Evolutionary conservation across 2,888 invertebrate species (phyloP).

Genomic region (Helleia helle): DNA sequence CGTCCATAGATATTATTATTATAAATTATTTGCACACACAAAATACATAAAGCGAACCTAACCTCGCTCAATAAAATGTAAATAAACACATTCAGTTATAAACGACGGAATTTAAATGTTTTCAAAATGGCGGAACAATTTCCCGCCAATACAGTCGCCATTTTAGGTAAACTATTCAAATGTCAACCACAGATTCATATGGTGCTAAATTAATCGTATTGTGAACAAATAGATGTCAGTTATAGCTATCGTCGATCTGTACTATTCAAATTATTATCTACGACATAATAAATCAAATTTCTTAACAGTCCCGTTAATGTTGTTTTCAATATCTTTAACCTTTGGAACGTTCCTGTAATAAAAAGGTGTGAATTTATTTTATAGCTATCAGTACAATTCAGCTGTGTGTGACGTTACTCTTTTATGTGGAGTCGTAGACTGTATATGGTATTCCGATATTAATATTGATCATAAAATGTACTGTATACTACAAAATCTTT

Average conservation of each 20-base stretch:
- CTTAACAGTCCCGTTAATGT: neutral
- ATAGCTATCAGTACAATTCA: too few species aligned
- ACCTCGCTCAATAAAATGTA: too few species aligned
- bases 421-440: too few species aligned
- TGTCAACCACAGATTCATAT: constrained; percentile 1
- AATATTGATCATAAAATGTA: too few species aligned
- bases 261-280: neutral
- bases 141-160: constrained; percentile 4
- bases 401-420: too few species aligned
- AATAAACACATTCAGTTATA: neutral
- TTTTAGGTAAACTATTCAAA: constrained; percentile 8
- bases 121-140: neutral
- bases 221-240: neutral
- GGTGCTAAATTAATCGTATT: neutral
- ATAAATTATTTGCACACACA: too few species aligned
- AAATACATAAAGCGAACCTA: too few species aligned
- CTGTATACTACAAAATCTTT: too few species aligned
- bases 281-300: neutral
- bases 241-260: neutral
- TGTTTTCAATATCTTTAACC: neutral
- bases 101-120: neutral
- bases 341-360: neutral
- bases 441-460: too few species aligned
- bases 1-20: too few species aligned
- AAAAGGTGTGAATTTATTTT: too few species aligned